These are phyloP conservation scores for Zoanthus sansibaricus DNA, from an alignment of 92 coral and sea anemone genomes.

Conservation along the genomic window DNA sequence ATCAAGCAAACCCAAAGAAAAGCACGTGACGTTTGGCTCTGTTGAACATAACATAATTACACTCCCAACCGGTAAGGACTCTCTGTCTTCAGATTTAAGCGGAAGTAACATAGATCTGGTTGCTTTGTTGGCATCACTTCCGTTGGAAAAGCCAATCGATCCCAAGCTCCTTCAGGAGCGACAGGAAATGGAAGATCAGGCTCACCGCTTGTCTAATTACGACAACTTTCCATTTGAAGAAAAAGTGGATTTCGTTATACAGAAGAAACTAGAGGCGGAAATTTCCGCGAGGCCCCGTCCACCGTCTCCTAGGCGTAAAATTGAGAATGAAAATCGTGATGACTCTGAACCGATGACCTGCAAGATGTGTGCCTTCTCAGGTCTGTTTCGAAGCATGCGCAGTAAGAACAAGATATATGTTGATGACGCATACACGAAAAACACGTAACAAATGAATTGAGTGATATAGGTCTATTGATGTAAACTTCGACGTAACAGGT, in stretches of 20 bases:
- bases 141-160: constrained; percentile 67
- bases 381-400: constrained; percentile 49
- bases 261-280: constrained; percentile 53
- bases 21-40: constrained; percentile 83
- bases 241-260: constrained; percentile 62
- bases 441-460: constrained; percentile 1
- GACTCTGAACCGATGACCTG: constrained; percentile 10
- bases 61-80: constrained; percentile 27
- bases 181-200: constrained; percentile 67
- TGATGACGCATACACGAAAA: constrained; percentile 35
- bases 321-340: neutral
- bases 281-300: constrained; percentile 34
- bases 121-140: constrained; percentile 79
- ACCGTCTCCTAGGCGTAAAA: constrained; percentile 15
- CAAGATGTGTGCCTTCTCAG: constrained; percentile 49
- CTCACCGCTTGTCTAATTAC: constrained; percentile 80
- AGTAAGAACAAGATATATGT: constrained; percentile 2
- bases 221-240: constrained; percentile 79
- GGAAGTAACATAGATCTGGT: constrained; percentile 76
- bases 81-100: constrained; percentile 47
- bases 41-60: constrained; percentile 54
- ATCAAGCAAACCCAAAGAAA: constrained; percentile 63
- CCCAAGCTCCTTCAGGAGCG: constrained; percentile 62
- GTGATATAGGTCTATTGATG: neutral
- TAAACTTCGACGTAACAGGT: neutral